Base-by-base conservation (phyloP, 1,140 invertebrate genomes). In the Zaprionus lachaisei region DNA sequence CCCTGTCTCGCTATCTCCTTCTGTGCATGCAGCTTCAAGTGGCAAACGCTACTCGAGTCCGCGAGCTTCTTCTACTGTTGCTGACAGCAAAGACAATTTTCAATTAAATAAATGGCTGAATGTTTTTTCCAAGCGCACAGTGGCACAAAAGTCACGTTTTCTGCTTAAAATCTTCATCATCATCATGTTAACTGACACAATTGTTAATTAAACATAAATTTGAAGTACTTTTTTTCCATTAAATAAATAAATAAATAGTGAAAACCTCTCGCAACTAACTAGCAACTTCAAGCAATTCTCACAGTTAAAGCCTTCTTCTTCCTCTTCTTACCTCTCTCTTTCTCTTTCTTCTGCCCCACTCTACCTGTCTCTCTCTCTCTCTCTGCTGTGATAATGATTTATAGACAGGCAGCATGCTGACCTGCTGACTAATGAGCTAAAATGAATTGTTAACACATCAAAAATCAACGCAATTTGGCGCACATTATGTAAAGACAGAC, bases 381-480 rank as follows among this genome's bases (percentile, higher is more conserved):
- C 82, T 64, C 55, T 58, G 64, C 38, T 56, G 64, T 78, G 80
- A 74, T 89, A 86, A 86, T 89, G 81, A 89, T 84, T 79, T 90
- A 89, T 90, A 72, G 81, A 77, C 60, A 31, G 34, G 38, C 68
- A 70, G 71, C 74, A 81, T 77, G 77, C 77, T 77, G 74, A 82
- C 84, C 77, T 79, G 83, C 84, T 84, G 85, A 89, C 84, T 89
- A 89, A 89, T 89, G 85, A 90, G 84, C 84, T 79, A 90, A 89
- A 89, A 84, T 89, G 84, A 89, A 89, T 89, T 89, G 85, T 84
- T 90, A 80, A 72, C 84, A 81, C 81, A 90, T 89, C 85, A 89
- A 89, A 89, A 89, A 89, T 89, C 84, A 89, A 89, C 85, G 84
- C 85, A 87, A 89, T 87, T 87, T 84, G 84, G 84, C 74, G 72